These are phyloP conservation scores for Perca schrenkii DNA, from an alignment of 2,113 vertebrate species.

Conservation along the genomic window DNA sequence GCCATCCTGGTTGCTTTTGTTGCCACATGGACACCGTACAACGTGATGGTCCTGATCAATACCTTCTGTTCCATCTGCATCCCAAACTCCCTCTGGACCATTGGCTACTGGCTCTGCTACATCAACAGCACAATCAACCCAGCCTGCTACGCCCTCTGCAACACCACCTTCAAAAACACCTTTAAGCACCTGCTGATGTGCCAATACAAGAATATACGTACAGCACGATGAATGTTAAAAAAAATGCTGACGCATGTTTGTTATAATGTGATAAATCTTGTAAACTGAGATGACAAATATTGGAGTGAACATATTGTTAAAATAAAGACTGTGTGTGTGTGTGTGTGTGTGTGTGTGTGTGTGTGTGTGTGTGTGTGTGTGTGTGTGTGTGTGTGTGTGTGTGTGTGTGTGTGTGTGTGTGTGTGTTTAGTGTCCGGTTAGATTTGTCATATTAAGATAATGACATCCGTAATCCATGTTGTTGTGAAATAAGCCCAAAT, in stretches of 20 bases:
- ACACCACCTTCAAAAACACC: conserved; percentile 98
- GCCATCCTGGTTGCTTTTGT: conserved; percentile 90
- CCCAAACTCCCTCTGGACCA: conserved; percentile 92
- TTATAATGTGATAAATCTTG: conserved; percentile 13
- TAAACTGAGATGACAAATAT: neutral
- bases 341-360: neutral
- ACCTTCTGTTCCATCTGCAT: conserved; percentile 94
- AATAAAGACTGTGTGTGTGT: neutral
- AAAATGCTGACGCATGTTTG: neutral
- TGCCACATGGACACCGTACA: conserved; percentile 97
- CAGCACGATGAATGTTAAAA: conserved; percentile 81
- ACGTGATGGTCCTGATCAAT: conserved; percentile 98
- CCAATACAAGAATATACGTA: conserved; percentile 96
- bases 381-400: conserved; percentile 4
- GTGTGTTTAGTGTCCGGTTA: conserved; percentile 10
- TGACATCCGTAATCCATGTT: conserved; percentile 38
- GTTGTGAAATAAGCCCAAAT: conserved; percentile 51
- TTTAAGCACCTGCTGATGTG: conserved; percentile 97
- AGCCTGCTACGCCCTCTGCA: conserved; percentile 97
- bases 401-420: neutral
- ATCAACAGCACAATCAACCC: conserved; percentile 99
- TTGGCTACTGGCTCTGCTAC: conserved; percentile 91
- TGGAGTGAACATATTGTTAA: neutral
- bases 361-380: neutral
- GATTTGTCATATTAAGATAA: conserved; percentile 22